These are phyloP conservation scores for Noctua janthe DNA, from an alignment of 2,888 invertebrate genomes.

Conservation along the genomic window DNA sequence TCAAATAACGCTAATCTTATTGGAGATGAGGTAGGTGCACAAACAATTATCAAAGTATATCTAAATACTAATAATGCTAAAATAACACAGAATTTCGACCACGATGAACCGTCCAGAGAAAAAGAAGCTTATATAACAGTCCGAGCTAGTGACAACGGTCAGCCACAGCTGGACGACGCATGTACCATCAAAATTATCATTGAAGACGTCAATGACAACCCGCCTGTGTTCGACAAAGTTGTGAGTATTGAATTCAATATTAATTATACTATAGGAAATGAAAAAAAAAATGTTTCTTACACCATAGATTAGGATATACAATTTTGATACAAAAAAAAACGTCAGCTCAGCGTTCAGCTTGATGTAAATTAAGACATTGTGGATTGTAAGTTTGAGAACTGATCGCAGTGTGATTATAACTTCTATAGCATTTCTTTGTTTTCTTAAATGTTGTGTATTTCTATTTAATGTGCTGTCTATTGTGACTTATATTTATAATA, in stretches of 20 bases:
- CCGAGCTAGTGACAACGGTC: slow-evolving; percentile 97
- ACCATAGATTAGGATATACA: background rate
- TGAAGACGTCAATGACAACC: slow-evolving; percentile 98
- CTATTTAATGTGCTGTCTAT: slow-evolving; percentile 21
- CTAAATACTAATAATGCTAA: slow-evolving; percentile 40
- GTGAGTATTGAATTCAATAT: slow-evolving; percentile 87
- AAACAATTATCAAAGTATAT: background rate
- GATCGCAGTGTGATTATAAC: slow-evolving; percentile 3
- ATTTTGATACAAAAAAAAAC: background rate
- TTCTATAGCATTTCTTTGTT: background rate
- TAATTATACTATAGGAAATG: background rate
- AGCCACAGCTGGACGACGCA: slow-evolving; percentile 96
- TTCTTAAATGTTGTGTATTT: background rate
- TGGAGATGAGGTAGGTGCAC: slow-evolving; percentile 71
- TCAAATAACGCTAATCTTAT: slow-evolving; percentile 52
- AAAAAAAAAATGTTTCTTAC: background rate
- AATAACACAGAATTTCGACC: slow-evolving; percentile 93
- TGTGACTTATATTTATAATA: slow-evolving; percentile 29
- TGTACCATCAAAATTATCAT: slow-evolving; percentile 98
- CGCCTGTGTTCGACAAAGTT: slow-evolving; percentile 94
- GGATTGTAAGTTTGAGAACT: background rate
- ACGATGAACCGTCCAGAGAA: slow-evolving; percentile 96
- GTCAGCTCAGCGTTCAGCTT: background rate
- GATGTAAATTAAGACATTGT: background rate
- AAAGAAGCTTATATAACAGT: slow-evolving; percentile 96